Base-by-base conservation (phyloP, 35 echinoderm and acorn worm species). In the Acanthaster planci region DNA sequence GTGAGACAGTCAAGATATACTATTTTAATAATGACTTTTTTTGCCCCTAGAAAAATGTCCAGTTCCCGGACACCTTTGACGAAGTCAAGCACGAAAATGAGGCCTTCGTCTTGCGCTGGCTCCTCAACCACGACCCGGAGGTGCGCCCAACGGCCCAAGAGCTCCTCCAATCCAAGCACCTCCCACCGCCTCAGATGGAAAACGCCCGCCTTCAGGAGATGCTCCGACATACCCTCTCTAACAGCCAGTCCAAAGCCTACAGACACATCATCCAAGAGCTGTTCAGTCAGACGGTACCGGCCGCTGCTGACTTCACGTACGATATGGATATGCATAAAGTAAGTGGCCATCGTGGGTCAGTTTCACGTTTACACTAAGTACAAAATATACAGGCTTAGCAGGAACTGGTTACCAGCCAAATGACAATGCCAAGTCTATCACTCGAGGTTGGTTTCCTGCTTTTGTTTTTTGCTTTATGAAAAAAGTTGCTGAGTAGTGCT, bases 241-340 rank as follows among this genome's bases (percentile, higher is more conserved):
- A 98, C 30, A 80, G 79, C 22, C 67, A 98, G 55, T 93, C 95
- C 51, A 93, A 87, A 52, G 88, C 78, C 10, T 98, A 91, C 77
- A 86, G 85, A 34, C 77, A 90, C 23, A 81, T 98, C 27, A 88
- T 98, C 88, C 76, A 84, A 21, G 87, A 98, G 52, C 60, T 93
- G 8, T 98, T 98, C 75, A 59, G 81, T 12, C 90, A 93, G 67
- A 64, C 87, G 4, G 51, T 86, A 14, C 86, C 89, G 18, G n/a
- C 91, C 0, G 83, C 86, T 39, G 86, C 88, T 40, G 95, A 98
- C 53, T 91, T 88, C 21, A 87, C 85, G 21, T 98, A 98, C 76
- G 95, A 98, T 59, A 92, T 93, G 36, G 92, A 94, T 54, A 98
- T 91, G 17, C 88, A 93, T 38, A 98, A 94, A 91, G 95, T 97